A percentile compares a stretch with the other conserved stretches of the same genome.
These are phyloP conservation scores for Synergus gifuensis DNA, from an alignment of 2,888 invertebrate genomes.

Conservation along the genomic window DNA sequence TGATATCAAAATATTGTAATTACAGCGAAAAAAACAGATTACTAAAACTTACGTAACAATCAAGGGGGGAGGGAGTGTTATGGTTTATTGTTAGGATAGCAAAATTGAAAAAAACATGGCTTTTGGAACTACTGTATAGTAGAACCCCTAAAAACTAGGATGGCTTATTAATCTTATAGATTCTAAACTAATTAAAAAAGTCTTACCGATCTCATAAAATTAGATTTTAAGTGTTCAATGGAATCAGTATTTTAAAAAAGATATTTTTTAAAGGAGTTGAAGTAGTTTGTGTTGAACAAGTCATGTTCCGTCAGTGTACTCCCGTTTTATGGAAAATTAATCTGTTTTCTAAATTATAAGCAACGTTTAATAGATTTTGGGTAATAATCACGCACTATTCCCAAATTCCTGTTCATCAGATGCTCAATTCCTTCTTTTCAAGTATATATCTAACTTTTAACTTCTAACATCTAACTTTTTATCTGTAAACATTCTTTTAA, in stretches of 20 bases:
- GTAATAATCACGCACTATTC: conserved; percentile 10
- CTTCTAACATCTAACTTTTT: not conserved
- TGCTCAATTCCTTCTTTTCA: conserved; percentile 18
- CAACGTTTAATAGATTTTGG: not conserved
- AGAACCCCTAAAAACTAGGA: conserved; percentile 14
- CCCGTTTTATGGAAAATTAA: conserved; percentile 17
- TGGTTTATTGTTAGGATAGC: no score
- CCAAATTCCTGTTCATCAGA: conserved; percentile 25
- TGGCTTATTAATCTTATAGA: conserved; percentile 16
- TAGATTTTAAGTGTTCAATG: conserved; percentile 4
- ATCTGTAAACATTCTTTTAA: conserved; percentile 20
- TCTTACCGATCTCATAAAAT: not conserved
- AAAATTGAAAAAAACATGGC: not conserved
- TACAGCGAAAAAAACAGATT: no score
- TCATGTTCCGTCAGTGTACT: conserved; percentile 31
- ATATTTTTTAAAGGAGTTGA: conserved; percentile 4
- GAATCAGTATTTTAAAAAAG: conserved; percentile 9
- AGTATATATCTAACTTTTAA: conserved; percentile 27
- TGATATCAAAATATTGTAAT: no score
- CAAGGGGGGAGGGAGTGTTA: no score
- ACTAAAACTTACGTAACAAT: no score
- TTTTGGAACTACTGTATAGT: not conserved
- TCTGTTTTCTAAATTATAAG: conserved; percentile 31
- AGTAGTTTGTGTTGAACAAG: conserved; percentile 10
- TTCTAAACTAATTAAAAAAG: conserved; percentile 8